Base-by-base conservation (phyloP, 2,113 vertebrate genomes). In the Xenopus borealis region DNA sequence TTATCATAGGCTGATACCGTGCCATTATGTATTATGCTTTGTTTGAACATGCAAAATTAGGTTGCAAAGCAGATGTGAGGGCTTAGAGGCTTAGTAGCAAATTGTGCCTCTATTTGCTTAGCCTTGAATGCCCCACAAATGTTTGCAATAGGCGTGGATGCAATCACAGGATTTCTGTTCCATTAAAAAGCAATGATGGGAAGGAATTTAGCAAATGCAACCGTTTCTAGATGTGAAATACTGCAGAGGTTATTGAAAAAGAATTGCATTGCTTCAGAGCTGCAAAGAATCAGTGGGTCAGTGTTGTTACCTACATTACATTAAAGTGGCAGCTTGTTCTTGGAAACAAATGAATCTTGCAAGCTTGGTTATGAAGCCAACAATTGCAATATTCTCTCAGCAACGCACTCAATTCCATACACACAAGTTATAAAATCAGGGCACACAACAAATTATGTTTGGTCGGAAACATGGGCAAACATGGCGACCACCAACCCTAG, bases 71-170 rank as follows among this genome's bases (percentile, higher is more conserved):
- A 75, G 73, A 75, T 75, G 73, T 69, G 66, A 69, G 18, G 58
- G 66, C 73, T 75, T 75, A 75, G 66, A 75, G 66, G 66, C 73
- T 75, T 75, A 75, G 66, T 69, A 63, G 62, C 47, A 50, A 44
- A 63, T 75, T 50, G 66, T 20, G 44, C 66, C 57, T 69, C 72
- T 57, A 75, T 75, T 75, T 62, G 52, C 46, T 13, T 75, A 75
- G 72, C 72, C 73, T 75, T 17, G 19, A 18, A 75, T 75, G 73
- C 73, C 73, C 73, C 66, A 69, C 62, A 61, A 20, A 46, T 69
- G 66, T 69, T 62, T 69, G 52, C 58, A 27, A 53, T 47, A 17
- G 58, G 33, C 69, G 66, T 69, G 73, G 73, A 75, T 75, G 69
- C 58, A 40, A 30, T 59, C 3, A 62, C 73, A 52, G 66, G 73